Base-by-base conservation (phyloP, 2,797 vertebrate species). In the Avahi laniger region DNA sequence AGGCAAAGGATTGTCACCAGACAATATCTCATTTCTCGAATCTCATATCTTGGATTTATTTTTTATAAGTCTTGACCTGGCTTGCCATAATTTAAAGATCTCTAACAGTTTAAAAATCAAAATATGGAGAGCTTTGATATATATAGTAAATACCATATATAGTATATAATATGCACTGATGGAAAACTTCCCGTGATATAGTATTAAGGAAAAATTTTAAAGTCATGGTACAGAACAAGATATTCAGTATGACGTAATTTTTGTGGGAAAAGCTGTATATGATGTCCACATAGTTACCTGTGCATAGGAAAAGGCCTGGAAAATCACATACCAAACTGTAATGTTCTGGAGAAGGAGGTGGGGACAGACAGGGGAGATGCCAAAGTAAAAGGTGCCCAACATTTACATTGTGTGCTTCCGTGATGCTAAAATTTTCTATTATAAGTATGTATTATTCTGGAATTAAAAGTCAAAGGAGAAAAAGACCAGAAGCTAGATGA, bases 21-120 rank as follows among this genome's bases (percentile, higher is more conserved):
- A 83, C 11, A 43, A 11, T 30, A 57, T 79, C 79, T 89, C 28
- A 0, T 92, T 70, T 59, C 33, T 93, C 10, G 28, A 18, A 82
- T 63, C 41, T 63, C 54, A 17, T 35, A 35, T 59, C 86, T 72
- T 67, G 15, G 57, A 50, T 82, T 84, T 87, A 72, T 57, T 87
- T 70, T 61, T 28, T 10, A 28, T 76, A 35, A 54, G 10, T 65
- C 67, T 78, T 92, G 59, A 84, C 57, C 57, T 43, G 22, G 14
- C n/a, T 94, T 84, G 30, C 22, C 41, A 24, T 67, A 81, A 95
- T 86, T 70, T 70, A 41, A 94, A 96, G 43, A 70, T 65, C 75
- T 72, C 30, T 0, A 92, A 41, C 8, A 33, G n/a, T 94, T 82
- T 26, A 54, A 95, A 83, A 87, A 85, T 30, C 15, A 94, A 67